Percentiles rank a stretch among this genome's conserved stretches.
phyloP scores from a whole-genome alignment of 2,888 invertebrate genomes.

The Proisotoma minuta region DNA sequence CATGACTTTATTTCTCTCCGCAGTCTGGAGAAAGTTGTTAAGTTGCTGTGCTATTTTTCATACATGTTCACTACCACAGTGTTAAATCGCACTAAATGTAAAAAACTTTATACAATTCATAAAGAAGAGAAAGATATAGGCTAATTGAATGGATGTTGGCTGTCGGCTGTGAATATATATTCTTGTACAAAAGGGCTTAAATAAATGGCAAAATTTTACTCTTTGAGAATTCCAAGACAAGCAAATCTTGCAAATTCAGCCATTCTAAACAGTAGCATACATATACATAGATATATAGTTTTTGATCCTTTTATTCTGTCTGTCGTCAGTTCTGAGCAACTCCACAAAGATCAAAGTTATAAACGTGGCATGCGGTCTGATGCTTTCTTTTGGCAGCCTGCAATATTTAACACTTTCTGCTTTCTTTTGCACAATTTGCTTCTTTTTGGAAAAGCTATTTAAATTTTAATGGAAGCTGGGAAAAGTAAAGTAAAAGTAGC shows the following conservation, averaged over 20 bases:
- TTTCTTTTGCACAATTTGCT: too few species aligned
- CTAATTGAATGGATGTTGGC: conserved; percentile 1
- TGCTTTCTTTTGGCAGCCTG: neutral
- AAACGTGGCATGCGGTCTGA: neutral
- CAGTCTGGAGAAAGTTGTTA: neutral
- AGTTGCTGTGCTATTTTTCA: neutral
- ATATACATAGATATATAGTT: too few species aligned
- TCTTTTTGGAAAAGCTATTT: too few species aligned
- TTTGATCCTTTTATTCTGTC: neutral
- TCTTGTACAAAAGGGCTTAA: neutral
- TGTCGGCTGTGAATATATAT: neutral
- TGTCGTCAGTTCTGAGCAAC: neutral
- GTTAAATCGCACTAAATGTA: conserved; percentile 1
- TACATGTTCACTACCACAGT: too few species aligned
- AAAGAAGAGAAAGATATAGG: neutral
- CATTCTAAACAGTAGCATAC: conserved; percentile 4
- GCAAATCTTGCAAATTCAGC: conserved; percentile 10
- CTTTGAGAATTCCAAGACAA: neutral
- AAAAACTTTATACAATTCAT: too few species aligned
- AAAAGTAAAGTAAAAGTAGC: too few species aligned
- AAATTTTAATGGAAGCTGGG: too few species aligned
- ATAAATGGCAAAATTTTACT: neutral
- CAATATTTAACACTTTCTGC: conserved; percentile 11
- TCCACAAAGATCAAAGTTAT: neutral
- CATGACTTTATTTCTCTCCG: neutral